phyloP scores from a whole-genome alignment of 2,888 invertebrate genomes.

The Cetonia aurata region DNA sequence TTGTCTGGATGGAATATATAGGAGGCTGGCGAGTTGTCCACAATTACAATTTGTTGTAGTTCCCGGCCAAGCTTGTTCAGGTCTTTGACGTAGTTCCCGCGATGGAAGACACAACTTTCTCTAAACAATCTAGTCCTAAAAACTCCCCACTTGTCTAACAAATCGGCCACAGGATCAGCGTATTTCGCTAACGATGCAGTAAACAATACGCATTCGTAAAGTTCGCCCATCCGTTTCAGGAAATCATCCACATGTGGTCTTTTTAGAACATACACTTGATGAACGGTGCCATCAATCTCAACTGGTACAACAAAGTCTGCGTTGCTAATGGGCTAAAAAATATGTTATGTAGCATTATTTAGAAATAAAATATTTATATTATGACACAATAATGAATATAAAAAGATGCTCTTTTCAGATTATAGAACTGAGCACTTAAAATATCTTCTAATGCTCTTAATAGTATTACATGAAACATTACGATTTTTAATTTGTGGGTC shows the following conservation, averaged over 20 bases:
- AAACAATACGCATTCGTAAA: slow-evolving; percentile 99
- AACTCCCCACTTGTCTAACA: slow-evolving; percentile 96
- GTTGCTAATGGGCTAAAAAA: slow-evolving; percentile 92
- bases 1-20: slow-evolving; percentile 99
- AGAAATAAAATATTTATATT: not conserved
- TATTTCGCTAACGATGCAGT: slow-evolving; percentile 99
- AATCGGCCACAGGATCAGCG: slow-evolving; percentile 99
- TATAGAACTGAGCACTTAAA: too few relatives aligned
- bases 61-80: slow-evolving; percentile 97
- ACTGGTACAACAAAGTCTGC: slow-evolving; percentile 99
- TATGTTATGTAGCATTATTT: not conserved
- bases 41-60: slow-evolving; percentile 95
- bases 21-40: slow-evolving; percentile 99
- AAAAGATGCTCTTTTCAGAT: too few relatives aligned
- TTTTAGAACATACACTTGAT: slow-evolving; percentile 99
- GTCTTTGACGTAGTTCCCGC: slow-evolving; percentile 99
- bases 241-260: slow-evolving; percentile 99
- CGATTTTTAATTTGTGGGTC: too few relatives aligned
- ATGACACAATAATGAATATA: slow-evolving; percentile 14
- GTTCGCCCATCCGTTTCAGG: slow-evolving; percentile 96
- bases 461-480: too few relatives aligned
- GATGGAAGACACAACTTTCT: slow-evolving; percentile 99
- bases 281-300: slow-evolving; percentile 98
- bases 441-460: not conserved
- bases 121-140: slow-evolving; percentile 97